Conservation (phyloP, 2,888 invertebrate genomes). For the Ochropacha duplaris region DNA sequence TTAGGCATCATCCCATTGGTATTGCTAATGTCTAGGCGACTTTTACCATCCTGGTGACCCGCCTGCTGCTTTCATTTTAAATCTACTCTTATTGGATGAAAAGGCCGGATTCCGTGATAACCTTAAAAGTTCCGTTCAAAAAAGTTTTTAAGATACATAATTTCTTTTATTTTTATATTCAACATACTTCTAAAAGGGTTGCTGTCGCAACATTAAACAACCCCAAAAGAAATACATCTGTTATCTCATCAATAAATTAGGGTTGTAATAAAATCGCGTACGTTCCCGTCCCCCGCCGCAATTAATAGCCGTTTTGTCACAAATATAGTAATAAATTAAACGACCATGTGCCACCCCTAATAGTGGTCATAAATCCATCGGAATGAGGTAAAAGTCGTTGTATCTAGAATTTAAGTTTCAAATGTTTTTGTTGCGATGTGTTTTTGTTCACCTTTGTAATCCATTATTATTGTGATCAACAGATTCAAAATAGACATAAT, state of each 20-base stretch:
- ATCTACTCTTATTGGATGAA: too few relatives aligned
- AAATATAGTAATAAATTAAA: conserved; percentile 72
- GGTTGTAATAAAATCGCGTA: conserved; percentile 42
- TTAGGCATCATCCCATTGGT: too few relatives aligned
- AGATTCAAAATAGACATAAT: neutral
- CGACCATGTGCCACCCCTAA: conserved; percentile 38
- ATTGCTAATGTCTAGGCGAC: too few relatives aligned
- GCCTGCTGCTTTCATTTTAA: too few relatives aligned
- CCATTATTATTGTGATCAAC: neutral
- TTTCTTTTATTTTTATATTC: neutral
- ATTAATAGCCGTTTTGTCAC: conserved; percentile 67
- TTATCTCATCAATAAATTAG: conserved; percentile 46
- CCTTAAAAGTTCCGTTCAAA: too few relatives aligned
- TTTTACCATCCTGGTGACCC: too few relatives aligned
- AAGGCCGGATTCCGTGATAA: too few relatives aligned
- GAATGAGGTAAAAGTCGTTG: conserved; percentile 36
- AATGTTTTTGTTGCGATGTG: conserved; percentile 21
- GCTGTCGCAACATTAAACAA: neutral
- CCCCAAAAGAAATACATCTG: conserved; percentile 30
- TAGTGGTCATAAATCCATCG: conserved; percentile 56
- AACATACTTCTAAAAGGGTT: neutral
- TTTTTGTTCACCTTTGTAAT: conserved; percentile 13
- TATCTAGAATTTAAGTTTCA: conserved; percentile 9
- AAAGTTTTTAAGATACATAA: too few relatives aligned
- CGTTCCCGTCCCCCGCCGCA: conserved; percentile 27